Base-by-base conservation (phyloP, 2,797 vertebrate species). In the Amphiprion clarkii region DNA sequence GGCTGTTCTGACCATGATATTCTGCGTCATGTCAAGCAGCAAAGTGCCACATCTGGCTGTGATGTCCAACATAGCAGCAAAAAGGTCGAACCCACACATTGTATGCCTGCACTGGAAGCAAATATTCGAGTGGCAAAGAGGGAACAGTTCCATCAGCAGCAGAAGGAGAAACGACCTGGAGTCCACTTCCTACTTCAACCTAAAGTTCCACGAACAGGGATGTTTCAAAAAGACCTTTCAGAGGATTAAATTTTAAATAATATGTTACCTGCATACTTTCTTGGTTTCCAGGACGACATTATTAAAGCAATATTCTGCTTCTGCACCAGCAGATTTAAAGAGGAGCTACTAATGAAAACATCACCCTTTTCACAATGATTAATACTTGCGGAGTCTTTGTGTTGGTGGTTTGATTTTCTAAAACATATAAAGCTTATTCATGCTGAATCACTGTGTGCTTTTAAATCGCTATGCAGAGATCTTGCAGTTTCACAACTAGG, bases 231-330 rank as follows among this genome's bases (percentile, higher is more conserved):
- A 27, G 27, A 27, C 27, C 27, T 0, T 27, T 27, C 4, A 27
- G 27, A 27, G 27, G 27, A 27, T 27, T 27, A 27, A 3, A 55
- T 23, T 1, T 56, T 40, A 44, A 53, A 23, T 33, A 65, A 49
- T 44, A 74, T 33, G 52, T 48, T 51, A 62, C 51, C 40, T 42
- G 53, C 54, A 48, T 14, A 62, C 44, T 59, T 65, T 52, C 61
- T 66, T 75, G 60, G 31, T 65, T 67, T 76, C 44, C 53, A 67
- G 69, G 48, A 58, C 36, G 68, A 71, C 54, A 29, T 27, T 53
- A 74, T 81, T 58, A 46, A 73, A 19, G n/a, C 66, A 70, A 31
- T 56, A 70, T 54, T 57, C 51, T 19, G 54, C 58, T n/a, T 46
- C 60, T 55, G 42, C 9, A 44, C 13, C 21, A 19, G 44, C 51